A percentile compares a stretch with the other conserved stretches of the same genome.
These are phyloP conservation scores for Isichthys henryi DNA, from an alignment of 2,113 vertebrate genomes.

Conservation along the genomic window DNA sequence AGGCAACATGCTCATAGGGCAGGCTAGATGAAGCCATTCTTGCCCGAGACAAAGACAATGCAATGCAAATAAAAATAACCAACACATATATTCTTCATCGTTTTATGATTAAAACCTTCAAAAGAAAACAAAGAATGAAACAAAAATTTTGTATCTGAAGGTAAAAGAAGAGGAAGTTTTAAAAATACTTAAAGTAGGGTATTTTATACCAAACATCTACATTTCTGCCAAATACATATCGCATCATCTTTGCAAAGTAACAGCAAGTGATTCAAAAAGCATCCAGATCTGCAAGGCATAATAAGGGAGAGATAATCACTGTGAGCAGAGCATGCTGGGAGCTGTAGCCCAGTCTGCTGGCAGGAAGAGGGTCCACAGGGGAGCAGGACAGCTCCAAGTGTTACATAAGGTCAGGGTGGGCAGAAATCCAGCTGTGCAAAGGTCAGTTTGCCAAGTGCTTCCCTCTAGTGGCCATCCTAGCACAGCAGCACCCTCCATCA, in stretches of 20 bases:
- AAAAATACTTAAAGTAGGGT: background rate
- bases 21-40: background rate
- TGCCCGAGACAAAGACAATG: background rate
- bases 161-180: background rate
- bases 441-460: background rate
- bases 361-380: background rate
- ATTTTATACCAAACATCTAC: background rate
- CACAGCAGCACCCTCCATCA: background rate
- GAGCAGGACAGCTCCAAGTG: background rate
- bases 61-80: background rate
- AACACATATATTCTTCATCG: background rate
- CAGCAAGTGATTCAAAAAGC: background rate
- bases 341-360: background rate
- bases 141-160: background rate
- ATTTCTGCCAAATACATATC: background rate
- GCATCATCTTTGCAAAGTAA: background rate
- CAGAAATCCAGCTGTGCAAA: conserved; percentile 1
- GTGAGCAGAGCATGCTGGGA: background rate
- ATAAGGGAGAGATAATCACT: background rate
- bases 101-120: background rate
- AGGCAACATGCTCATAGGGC: background rate
- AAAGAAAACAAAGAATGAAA: background rate
- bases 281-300: background rate
- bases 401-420: background rate
- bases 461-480: conserved; percentile 1